Conservation (phyloP, 2,113 vertebrate species). For the Chionis minor region DNA sequence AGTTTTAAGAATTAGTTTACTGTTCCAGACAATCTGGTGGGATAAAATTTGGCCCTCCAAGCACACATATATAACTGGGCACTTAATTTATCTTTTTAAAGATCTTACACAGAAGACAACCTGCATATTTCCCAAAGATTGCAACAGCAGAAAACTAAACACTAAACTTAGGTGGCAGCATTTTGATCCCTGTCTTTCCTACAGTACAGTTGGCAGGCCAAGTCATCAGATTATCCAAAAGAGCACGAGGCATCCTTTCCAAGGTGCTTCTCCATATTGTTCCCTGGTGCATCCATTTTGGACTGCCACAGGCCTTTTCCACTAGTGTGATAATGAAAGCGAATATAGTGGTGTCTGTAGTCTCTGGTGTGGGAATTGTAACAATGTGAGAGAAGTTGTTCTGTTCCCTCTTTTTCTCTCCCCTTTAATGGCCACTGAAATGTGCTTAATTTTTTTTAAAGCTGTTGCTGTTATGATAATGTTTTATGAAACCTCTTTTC, state of each 20-base stretch:
- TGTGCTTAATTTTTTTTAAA: constrained; percentile 1
- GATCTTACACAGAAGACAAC: not conserved
- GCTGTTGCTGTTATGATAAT: constrained; percentile 14
- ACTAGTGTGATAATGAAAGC: not conserved
- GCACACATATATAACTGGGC: not conserved
- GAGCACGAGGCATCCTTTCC: not conserved
- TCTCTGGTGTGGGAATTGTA: not conserved
- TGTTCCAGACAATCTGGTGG: not conserved
- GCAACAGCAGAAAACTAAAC: not conserved
- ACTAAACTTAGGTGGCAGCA: not conserved
- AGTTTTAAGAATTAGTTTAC: not conserved
- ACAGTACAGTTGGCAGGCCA: not conserved
- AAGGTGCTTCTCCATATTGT: not conserved
- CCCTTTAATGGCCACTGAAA: not conserved
- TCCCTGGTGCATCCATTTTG: not conserved
- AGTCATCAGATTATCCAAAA: not conserved
- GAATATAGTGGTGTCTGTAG: not conserved
- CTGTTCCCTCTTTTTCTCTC: not conserved
- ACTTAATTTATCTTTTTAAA: not conserved
- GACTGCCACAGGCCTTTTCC: not conserved
- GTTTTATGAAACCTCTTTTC: constrained; percentile 11
- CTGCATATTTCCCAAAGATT: not conserved
- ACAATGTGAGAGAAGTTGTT: not conserved
- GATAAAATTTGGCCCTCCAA: not conserved
- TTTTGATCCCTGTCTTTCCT: not conserved